Base-by-base conservation (phyloP, 2,113 vertebrate genomes). In the Columba janthina region DNA sequence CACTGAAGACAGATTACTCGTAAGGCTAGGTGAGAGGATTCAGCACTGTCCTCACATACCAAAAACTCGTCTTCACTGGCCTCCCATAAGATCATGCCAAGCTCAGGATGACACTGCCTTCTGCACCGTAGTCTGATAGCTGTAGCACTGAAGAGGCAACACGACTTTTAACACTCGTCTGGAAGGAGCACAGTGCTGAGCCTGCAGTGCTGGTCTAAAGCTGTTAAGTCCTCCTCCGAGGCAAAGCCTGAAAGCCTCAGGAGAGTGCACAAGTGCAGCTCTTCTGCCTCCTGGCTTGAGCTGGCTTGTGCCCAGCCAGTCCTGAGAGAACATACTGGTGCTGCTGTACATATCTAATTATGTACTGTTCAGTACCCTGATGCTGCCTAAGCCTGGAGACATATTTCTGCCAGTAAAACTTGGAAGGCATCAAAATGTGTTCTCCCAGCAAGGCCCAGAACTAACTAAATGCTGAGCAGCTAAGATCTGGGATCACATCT, bases 181-280 rank as follows among this genome's bases (percentile, higher is more conserved):
- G 3, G 66, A 56, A 61, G 79, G 29, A 70, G 19, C 61, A 51
- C 1, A 1, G 31, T 0, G 0, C 21, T 19, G 42, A 36, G n/a
- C 34, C 65, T 44, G 34, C 34, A 28, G 57, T 8, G 34, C 42
- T 38, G 18, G 14, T 51, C 50, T 42, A 50, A 65, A 36, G 50
- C 50, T 2, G 2, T 44, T 15, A 2, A 11, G 28, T n/a, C 50
- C 15, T 69, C 20, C 83, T 70, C 34, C 0, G 0, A 74, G 67
- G 42, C 24, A 74, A 71, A 2, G 1, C 6, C 0, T 3, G 2
- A 54, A 62, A 79, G 32, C 53, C 46, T 50, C 15, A 3, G 66
- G n/a, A 66, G 38, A 57, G 28, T 0, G 11, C 31, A 26, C 0
- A 1, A 75, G 28, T 29, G 31, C 36, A 64, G 67, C 42, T 76